phyloP scores from a whole-genome alignment of 2,113 vertebrate species.

The Picathartes gymnocephalus region DNA sequence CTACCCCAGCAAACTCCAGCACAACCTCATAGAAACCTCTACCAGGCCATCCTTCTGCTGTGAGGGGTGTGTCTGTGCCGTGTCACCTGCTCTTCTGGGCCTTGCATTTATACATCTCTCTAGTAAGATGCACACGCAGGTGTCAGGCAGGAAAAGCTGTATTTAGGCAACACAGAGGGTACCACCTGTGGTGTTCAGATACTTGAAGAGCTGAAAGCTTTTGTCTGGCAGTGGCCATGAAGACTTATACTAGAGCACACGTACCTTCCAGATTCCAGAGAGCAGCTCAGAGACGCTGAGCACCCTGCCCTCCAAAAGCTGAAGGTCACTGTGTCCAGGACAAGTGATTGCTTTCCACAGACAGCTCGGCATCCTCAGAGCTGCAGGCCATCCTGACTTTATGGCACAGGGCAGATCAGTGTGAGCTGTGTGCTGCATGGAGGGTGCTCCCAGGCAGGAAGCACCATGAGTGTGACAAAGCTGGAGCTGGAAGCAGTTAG shows the following conservation, averaged over 20 bases:
- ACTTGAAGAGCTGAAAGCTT: background rate
- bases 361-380: background rate
- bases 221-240: background rate
- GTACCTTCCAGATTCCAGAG: background rate
- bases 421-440: background rate
- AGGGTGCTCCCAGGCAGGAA: background rate
- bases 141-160: background rate
- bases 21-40: background rate
- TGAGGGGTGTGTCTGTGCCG: accelerated
- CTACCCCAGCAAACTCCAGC: background rate
- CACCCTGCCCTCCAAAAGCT: background rate
- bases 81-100: background rate
- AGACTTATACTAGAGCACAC: background rate
- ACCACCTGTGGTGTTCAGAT: background rate
- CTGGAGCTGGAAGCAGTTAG: conserved; percentile 14
- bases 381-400: background rate
- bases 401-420: background rate
- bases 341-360: background rate
- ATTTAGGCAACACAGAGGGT: background rate
- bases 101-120: too few relatives aligned
- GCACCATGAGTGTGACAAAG: background rate
- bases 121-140: too few relatives aligned
- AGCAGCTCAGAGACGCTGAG: accelerated
- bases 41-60: background rate
- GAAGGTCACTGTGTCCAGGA: background rate